phyloP scores from a whole-genome alignment of 1,140 invertebrate species.

The Ylistrum balloti region DNA sequence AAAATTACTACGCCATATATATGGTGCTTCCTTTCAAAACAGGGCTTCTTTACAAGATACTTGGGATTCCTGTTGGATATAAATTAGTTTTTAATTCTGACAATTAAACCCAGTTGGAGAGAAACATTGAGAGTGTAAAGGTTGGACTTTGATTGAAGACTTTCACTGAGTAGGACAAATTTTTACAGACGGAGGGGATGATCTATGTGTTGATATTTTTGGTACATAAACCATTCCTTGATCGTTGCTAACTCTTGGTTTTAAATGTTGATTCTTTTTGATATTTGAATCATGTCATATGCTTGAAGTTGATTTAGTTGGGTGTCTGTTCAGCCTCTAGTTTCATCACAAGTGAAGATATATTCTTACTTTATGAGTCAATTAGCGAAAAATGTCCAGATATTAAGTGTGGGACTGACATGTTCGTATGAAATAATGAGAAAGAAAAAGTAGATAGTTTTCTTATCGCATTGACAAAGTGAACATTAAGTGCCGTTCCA shows the following conservation, averaged over 20 bases:
- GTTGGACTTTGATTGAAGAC: not conserved
- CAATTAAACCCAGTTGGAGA: not conserved
- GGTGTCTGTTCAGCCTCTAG: slow-evolving; percentile 16
- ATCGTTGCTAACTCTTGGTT: not conserved
- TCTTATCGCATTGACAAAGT: slow-evolving; percentile 27
- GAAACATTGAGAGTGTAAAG: not conserved
- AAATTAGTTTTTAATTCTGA: not conserved
- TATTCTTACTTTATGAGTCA: slow-evolving; percentile 35
- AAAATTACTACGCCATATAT: slow-evolving; percentile 20
- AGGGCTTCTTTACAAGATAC: not conserved
- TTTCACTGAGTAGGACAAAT: not conserved
- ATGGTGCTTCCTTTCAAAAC: not conserved
- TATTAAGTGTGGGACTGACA: slow-evolving; percentile 38
- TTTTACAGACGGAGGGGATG: not conserved
- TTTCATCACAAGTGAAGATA: slow-evolving; percentile 18
- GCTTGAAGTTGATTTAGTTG: slow-evolving; percentile 27
- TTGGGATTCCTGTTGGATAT: not conserved
- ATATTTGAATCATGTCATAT: slow-evolving; percentile 36
- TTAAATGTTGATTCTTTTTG: slow-evolving; percentile 36
- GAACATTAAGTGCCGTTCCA: slow-evolving; percentile 37
- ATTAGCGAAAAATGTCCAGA: slow-evolving; percentile 34
- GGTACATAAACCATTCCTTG: not conserved
- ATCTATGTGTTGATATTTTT: not conserved
- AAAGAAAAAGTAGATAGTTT: slow-evolving; percentile 40
- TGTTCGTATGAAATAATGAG: slow-evolving; percentile 38